Evolutionary conservation across 1,140 invertebrate genomes (phyloP).

Genomic region (Drosophila parabipectinata): DNA sequence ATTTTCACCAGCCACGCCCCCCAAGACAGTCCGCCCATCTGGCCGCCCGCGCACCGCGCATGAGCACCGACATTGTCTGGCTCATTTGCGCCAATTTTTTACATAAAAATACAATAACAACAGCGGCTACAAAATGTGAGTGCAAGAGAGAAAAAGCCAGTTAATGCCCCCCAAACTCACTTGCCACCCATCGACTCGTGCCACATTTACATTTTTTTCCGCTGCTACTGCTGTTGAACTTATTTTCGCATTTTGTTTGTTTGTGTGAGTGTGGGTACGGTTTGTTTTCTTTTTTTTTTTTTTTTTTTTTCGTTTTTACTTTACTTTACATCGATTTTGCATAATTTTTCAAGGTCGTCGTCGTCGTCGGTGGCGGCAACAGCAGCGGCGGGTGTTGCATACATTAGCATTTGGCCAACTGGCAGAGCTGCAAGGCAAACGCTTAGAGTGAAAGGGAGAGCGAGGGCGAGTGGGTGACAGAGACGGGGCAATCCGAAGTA

Average conservation of each 20-base stretch:
- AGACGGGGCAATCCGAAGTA: slow-evolving; percentile 1
- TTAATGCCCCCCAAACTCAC: slow-evolving; percentile 8
- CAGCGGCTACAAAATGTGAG: slow-evolving; percentile 31
- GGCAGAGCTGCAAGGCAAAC: slow-evolving; percentile 42
- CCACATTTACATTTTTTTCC: slow-evolving; percentile 78
- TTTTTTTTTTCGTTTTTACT: slow-evolving; percentile 37
- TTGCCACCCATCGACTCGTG: slow-evolving; percentile 38
- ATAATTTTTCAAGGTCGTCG: slow-evolving; percentile 83
- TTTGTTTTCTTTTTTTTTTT: slow-evolving; percentile 28
- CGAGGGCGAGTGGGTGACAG: neutral
- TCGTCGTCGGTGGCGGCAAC: slow-evolving; percentile 55
- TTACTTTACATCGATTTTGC: slow-evolving; percentile 81
- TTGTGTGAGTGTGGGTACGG: slow-evolving; percentile 54
- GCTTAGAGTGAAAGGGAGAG: slow-evolving; percentile 9
- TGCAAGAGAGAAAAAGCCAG: slow-evolving; percentile 38
- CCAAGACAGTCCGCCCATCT: neutral
- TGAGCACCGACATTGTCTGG: slow-evolving; percentile 80
- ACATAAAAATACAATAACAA: slow-evolving; percentile 71
- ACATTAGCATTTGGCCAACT: slow-evolving; percentile 79
- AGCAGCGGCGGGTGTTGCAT: slow-evolving; percentile 68
- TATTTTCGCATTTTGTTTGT: slow-evolving; percentile 80
- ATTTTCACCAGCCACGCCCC: slow-evolving; percentile 54
- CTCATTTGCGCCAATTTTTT: slow-evolving; percentile 81
- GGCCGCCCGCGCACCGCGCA: slow-evolving; percentile 59
- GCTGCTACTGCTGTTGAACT: slow-evolving; percentile 75